Evolutionary conservation across 2,888 invertebrate species (phyloP), one percentile per base, ranked within the genome.

Genomic region (Oscheius myriophilus): DNA sequence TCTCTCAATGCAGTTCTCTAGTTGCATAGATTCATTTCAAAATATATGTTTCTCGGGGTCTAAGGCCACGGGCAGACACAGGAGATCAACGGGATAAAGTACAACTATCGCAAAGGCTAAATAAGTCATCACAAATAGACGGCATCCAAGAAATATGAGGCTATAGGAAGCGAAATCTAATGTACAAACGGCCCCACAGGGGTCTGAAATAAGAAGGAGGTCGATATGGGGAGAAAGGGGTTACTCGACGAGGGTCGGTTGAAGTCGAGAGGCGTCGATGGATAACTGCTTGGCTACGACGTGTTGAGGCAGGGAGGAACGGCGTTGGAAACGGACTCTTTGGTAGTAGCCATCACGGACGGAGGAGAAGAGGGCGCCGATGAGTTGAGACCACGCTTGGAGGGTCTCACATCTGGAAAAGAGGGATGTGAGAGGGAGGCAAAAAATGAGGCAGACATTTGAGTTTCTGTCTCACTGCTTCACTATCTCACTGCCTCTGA

Each of bases 311-410:
- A 84, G 71, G 33, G 67, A 67, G 53, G 67, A 67, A 3, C 67
- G 59, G 21, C 67, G 52, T 42, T 67, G 67, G 33, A 52, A 69
- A 18, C 64, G 54, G 9, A 72, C 70, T 21, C 73, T 54, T 51
- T 73, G 73, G 54, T 83, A 83, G 52, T 83, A 83, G 14, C 85
- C 85, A 54, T 85, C 85, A 4, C 85, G 75, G 12, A 85, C 84
- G 16, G 78, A 72, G 21, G 80, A 77, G 70, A 85, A 85, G 67
- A 85, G 73, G 26, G 81, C 81, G 12, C 81, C 80, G 71, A 85
- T 82, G 18, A 85, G 72, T 58, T 85, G 84, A 42, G 79, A 79
- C 85, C 85, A 85, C 2, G 85, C 85, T 6, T 82, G 76, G 18
- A 85, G 72, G 12, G 84, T 85, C 53, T 85, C 85, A 53, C 85